Evolutionary conservation across 2,797 vertebrate species (phyloP).

Genomic region (Coreius guichenoti): DNA sequence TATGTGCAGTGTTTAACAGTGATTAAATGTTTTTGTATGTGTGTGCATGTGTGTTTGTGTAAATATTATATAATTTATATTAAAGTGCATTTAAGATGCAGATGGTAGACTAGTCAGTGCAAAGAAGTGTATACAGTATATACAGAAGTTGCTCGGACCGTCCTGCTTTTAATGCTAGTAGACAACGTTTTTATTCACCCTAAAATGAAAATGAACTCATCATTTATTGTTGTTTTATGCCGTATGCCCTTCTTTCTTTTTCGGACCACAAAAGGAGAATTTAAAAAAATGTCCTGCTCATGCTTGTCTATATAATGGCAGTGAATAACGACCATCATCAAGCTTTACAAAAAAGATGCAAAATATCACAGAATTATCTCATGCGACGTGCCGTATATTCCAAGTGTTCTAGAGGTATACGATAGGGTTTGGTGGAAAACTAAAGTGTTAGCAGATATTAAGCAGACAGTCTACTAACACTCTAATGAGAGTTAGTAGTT

Average conservation of each 20-base stretch:
- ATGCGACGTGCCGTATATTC: not conserved
- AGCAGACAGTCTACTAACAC: not conserved
- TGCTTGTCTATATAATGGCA: not conserved
- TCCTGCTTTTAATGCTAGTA: not conserved
- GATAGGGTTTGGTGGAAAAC: not conserved
- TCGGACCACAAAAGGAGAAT: not conserved
- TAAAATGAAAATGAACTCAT: not conserved
- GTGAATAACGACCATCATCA: not conserved
- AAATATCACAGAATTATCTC: not conserved
- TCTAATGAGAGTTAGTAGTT: not conserved
- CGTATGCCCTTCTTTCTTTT: not conserved
- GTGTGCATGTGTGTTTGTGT: not conserved
- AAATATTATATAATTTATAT: not conserved
- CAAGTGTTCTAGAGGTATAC: not conserved
- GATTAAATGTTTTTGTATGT: not conserved
- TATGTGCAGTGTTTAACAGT: slow-evolving; percentile 11
- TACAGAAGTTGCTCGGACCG: not conserved
- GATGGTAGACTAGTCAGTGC: not conserved
- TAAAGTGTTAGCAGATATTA: not conserved
- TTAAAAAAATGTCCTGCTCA: not conserved
- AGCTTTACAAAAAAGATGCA: not conserved
- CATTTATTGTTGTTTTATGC: not conserved
- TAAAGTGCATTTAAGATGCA: not conserved
- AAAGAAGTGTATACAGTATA: not conserved
- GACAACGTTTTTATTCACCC: not conserved